Evolutionary conservation across 1,140 invertebrate genomes (phyloP).

Genomic region (Brachionus calyciflorus): DNA sequence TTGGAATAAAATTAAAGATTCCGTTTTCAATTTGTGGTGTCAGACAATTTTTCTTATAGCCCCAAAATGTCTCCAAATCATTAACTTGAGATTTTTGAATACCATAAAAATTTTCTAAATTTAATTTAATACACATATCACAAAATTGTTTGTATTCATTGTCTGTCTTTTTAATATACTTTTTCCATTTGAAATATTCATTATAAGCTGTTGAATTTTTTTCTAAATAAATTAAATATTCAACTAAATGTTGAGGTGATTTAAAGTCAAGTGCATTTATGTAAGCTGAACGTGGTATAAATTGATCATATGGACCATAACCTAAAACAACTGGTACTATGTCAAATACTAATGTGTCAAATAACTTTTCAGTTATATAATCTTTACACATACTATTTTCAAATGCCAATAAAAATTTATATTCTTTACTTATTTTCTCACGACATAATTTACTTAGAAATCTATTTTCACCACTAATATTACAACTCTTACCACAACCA

Average conservation of each 20-base stretch:
- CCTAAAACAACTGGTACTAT: conserved; percentile 7
- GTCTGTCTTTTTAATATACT: neutral
- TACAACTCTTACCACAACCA: conserved; percentile 47
- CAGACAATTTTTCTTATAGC: conserved; percentile 12
- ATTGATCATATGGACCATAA: neutral
- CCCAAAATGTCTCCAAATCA: conserved; percentile 29
- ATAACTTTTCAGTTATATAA: conserved; percentile 59
- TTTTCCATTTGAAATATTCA: conserved; percentile 47
- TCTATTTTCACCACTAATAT: neutral
- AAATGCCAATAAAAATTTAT: conserved; percentile 50
- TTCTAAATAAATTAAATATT: conserved; percentile 32
- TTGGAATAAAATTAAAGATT: neutral
- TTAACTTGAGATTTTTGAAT: conserved; percentile 34
- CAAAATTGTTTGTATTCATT: conserved; percentile 38
- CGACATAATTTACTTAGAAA: neutral
- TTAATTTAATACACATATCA: conserved; percentile 38
- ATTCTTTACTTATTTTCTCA: conserved; percentile 4
- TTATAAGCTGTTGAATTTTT: conserved; percentile 35
- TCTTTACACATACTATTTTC: conserved; percentile 57
- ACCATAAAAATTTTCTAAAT: conserved; percentile 14
- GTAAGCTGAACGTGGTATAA: conserved; percentile 37
- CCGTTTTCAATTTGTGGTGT: neutral
- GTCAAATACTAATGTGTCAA: conserved; percentile 19
- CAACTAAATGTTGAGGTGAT: conserved; percentile 14
- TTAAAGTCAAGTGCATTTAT: conserved; percentile 46